Conservation (phyloP, 2,797 vertebrate genomes). For the Pterois miles region DNA sequence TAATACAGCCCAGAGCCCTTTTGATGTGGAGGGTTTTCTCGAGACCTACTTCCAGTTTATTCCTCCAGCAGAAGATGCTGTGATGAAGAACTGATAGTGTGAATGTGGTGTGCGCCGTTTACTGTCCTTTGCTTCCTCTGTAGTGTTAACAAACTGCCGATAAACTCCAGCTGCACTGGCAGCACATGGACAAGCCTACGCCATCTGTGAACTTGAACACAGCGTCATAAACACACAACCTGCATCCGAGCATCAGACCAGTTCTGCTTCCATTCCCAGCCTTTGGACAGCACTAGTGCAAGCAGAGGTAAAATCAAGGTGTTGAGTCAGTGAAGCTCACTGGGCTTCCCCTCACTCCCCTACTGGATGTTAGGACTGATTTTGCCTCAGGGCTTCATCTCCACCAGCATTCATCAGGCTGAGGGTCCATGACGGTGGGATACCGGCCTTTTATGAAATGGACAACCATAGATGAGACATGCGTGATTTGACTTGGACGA, state of each 20-base stretch:
- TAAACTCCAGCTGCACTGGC: conserved; percentile 4
- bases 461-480: too few relatives aligned
- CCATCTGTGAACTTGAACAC: neutral
- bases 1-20: conserved; percentile 35
- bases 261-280: neutral
- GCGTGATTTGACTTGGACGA: too few relatives aligned
- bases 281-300: neutral
- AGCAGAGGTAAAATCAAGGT: neutral
- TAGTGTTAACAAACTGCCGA: conserved; percentile 6
- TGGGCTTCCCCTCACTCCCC: neutral
- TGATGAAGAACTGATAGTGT: conserved; percentile 56
- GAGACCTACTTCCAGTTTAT: conserved; percentile 48
- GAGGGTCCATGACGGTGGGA: too few relatives aligned
- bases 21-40: conserved; percentile 43
- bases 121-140: conserved; percentile 6
- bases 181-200: neutral
- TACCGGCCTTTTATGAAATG: too few relatives aligned
- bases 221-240: neutral
- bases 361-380: conserved; percentile 8
- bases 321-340: neutral
- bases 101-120: conserved; percentile 17
- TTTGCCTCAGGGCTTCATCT: conserved; percentile 14
- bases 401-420: conserved; percentile 27
- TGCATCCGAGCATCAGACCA: neutral
- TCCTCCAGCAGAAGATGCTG: conserved; percentile 11